phyloP scores from a whole-genome alignment of 2,888 invertebrate species.

The Macrophya alboannulata region DNA sequence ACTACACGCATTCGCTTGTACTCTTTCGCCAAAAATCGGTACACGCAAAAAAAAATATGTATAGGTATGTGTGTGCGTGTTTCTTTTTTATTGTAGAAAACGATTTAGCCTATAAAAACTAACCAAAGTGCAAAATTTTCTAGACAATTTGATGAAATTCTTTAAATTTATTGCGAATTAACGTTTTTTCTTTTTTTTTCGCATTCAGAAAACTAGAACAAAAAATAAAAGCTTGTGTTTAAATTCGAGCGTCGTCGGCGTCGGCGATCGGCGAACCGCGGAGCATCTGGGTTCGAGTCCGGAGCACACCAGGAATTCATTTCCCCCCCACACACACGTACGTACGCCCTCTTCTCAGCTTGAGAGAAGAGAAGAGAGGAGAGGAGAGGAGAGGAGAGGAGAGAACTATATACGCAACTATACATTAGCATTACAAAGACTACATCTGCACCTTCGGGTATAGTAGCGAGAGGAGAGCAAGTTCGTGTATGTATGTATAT shows the following conservation, averaged over 20 bases:
- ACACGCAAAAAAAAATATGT: neutral
- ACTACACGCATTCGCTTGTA: neutral
- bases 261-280: slow-evolving; percentile 62
- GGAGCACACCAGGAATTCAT: slow-evolving; percentile 43
- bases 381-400: neutral
- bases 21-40: neutral
- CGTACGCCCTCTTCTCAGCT: neutral
- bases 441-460: slow-evolving; percentile 69
- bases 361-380: neutral
- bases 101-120: too few species aligned
- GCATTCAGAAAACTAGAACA: too few species aligned
- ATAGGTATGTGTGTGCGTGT: neutral
- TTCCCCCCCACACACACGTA: neutral
- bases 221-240: neutral
- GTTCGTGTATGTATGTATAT: neutral
- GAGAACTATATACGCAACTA: slow-evolving; percentile 43
- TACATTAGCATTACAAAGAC: slow-evolving; percentile 71
- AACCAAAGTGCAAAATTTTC: too few species aligned
- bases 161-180: too few species aligned
- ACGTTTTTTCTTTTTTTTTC: too few species aligned
- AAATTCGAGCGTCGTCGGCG: slow-evolving; percentile 32
- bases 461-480: neutral
- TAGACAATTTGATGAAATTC: too few species aligned
- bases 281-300: slow-evolving; percentile 46
- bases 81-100: too few species aligned